Conservation (phyloP, 2,888 invertebrate genomes). For the Lathronympha strigana region DNA sequence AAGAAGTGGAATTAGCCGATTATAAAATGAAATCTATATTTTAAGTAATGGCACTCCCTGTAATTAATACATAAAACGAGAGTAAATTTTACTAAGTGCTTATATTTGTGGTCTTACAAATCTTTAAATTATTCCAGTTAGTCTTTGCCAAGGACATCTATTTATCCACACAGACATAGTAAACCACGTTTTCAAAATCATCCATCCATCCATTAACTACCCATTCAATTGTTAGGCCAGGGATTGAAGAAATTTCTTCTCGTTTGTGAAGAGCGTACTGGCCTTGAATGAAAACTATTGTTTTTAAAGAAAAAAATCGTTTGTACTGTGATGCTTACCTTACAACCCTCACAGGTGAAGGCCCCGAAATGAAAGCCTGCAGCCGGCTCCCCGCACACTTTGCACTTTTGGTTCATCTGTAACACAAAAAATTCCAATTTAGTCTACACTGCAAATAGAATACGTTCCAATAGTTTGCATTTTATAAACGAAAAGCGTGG, state of each 20-base stretch:
- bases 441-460: neutral
- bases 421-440: slow-evolving; percentile 61
- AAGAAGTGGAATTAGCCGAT: slow-evolving; percentile 27
- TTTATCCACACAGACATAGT: too few relatives aligned
- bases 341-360: slow-evolving; percentile 98
- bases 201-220: too few relatives aligned
- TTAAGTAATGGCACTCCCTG: slow-evolving; percentile 7
- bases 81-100: neutral
- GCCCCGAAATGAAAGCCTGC: slow-evolving; percentile 98
- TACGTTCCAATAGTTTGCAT: too few relatives aligned
- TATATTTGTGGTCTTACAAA: neutral
- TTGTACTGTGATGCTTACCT: slow-evolving; percentile 85
- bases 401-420: slow-evolving; percentile 98
- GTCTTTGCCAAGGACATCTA: too few relatives aligned
- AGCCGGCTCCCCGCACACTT: slow-evolving; percentile 97
- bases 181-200: too few relatives aligned
- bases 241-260: too few relatives aligned
- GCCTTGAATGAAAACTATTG: neutral
- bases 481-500: too few relatives aligned
- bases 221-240: too few relatives aligned
- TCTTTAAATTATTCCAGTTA: too few relatives aligned
- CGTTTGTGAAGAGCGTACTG: neutral
- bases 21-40: slow-evolving; percentile 29
- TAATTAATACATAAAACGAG: neutral
- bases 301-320: neutral